A percentile compares a stretch with the other conserved stretches of the same genome.
Conservation (phyloP, 2,797 vertebrate species). For the Loris lydekkerianus region DNA sequence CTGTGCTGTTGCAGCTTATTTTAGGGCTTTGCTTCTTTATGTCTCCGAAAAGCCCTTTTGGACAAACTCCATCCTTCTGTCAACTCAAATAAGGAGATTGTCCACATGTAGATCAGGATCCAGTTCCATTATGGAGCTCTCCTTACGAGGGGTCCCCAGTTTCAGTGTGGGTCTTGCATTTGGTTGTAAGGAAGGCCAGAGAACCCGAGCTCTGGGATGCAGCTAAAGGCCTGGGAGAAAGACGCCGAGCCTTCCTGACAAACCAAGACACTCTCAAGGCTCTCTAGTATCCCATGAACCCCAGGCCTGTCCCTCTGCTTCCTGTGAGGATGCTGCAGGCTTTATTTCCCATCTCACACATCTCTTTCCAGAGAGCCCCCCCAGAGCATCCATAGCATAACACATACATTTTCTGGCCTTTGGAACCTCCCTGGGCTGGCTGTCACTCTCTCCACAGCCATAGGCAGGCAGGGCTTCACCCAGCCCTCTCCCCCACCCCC, state of each 20-base stretch:
- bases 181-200: neutral
- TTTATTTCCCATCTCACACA: neutral
- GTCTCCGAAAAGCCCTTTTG: slow-evolving; percentile 28
- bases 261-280: neutral
- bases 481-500: neutral
- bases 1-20: neutral
- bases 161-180: neutral
- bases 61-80: neutral
- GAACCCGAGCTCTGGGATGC: neutral
- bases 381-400: neutral
- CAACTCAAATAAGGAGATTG: neutral
- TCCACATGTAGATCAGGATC: neutral
- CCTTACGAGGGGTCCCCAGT: neutral
- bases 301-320: neutral
- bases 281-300: neutral
- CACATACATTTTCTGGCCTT: neutral
- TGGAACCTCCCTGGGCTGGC: neutral
- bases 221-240: neutral
- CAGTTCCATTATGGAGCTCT: neutral
- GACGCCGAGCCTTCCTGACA: neutral
- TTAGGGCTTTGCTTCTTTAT: neutral
- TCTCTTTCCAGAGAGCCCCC: neutral
- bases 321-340: neutral
- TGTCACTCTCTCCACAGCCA: neutral
- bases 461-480: neutral